Evolutionary conservation across 2,113 vertebrate genomes (phyloP), one percentile per base, ranked within the genome.

Genomic region (Mirounga angustirostris): DNA sequence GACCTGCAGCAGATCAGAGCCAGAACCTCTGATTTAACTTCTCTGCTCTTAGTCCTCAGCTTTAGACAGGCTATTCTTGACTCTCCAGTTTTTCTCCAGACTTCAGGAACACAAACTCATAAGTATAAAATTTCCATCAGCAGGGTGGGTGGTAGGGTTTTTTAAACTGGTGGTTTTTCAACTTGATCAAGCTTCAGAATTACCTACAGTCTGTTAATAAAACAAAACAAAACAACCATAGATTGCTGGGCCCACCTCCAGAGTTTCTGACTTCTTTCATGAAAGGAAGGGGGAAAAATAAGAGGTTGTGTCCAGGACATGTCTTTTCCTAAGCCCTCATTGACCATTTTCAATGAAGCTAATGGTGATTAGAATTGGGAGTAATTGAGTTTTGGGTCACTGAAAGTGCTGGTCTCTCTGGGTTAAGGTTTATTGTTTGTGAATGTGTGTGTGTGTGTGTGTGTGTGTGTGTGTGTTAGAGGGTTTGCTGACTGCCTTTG

Each of bases 81-180:
- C 3, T 73, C 11, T 87, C 59, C 8, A 80, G n/a, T 81, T 85
- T 80, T 22, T 78, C 82, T 84, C 33, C 12, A 63, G 56, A 69
- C 5, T 65, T 54, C 21, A 91, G 7, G n/a, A 59, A 83, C 10
- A 74, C n/a, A 82, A n/a, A 65, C 9, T 63, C 4, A 3, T 4
- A 80, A 22, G 2, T 28, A 4, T 18, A 63, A 36, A 26, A 63
- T 71, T 92, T 63, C n/a, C 21, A 71, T 82, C 11, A 59, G 30
- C 28, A 74, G 58, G 2, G 4, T 59, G 13, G 13, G 30, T 85
- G 8, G 21, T 36, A n/a, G 50, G 80, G 69, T 58, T 5, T 40
- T 87, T 89, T 94, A 83, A 80, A 58, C 2, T 79, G 78, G 21
- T 21, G 56, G n/a, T 40, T 82, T 18, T 92, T 13, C 46, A 92